Percentiles rank a stretch among this genome's conserved stretches.
phyloP scores from a whole-genome alignment of 1,140 invertebrate species.

The Maniola jurtina region DNA sequence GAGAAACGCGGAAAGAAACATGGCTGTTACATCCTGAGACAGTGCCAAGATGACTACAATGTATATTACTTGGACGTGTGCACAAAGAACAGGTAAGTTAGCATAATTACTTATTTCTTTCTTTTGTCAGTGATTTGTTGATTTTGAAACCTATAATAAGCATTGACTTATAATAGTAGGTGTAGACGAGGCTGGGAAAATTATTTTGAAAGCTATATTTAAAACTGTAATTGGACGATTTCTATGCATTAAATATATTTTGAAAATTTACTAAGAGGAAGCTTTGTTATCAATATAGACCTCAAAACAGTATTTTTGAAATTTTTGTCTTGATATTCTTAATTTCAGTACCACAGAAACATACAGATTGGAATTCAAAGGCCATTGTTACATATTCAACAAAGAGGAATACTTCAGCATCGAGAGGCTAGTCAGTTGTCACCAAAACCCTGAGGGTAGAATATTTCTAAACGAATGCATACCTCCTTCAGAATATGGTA shows the following conservation, averaged over 20 bases:
- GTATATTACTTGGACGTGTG: slow-evolving; percentile 90
- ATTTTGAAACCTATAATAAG: too few species aligned
- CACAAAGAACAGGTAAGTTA: slow-evolving; percentile 80
- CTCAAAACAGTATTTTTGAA: too few species aligned
- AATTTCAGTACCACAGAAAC: slow-evolving; percentile 82
- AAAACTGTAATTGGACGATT: too few species aligned
- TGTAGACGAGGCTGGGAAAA: too few species aligned
- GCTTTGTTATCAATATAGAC: slow-evolving; percentile 6
- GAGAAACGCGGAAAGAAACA: slow-evolving; percentile 86
- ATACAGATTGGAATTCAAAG: slow-evolving; percentile 81
- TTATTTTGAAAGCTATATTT: too few species aligned
- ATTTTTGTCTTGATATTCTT: slow-evolving; percentile 30
- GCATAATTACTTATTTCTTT: neutral
- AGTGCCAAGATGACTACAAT: slow-evolving; percentile 88
- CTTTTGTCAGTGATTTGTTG: neutral
- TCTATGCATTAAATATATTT: too few species aligned
- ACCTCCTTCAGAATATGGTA: slow-evolving; percentile 92
- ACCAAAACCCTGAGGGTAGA: slow-evolving; percentile 79
- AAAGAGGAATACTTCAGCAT: slow-evolving; percentile 81
- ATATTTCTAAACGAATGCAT: slow-evolving; percentile 86
- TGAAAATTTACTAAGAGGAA: too few species aligned
- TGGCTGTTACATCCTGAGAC: slow-evolving; percentile 89
- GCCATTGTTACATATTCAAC: slow-evolving; percentile 63
- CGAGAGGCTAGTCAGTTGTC: slow-evolving; percentile 80
- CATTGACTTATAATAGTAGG: too few species aligned